Percentiles rank a stretch among this genome's conserved stretches.
Conservation (phyloP, 2,113 vertebrate genomes). For the Meles meles region DNA sequence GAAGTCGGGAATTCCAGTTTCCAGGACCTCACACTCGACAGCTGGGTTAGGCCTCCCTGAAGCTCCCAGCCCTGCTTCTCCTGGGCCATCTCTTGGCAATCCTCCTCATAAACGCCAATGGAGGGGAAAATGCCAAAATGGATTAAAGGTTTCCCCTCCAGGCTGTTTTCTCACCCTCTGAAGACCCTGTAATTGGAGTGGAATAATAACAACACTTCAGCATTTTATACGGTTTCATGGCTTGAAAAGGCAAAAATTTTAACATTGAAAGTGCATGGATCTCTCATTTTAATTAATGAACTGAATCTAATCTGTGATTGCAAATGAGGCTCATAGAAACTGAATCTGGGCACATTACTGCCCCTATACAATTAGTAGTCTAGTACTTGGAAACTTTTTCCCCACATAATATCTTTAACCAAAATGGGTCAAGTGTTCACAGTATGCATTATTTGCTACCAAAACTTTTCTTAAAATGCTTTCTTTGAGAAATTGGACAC, state of each 20-base stretch:
- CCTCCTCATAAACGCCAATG: slow-evolving; percentile 33
- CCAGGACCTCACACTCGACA: slow-evolving; percentile 65
- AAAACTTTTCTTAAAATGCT: background rate
- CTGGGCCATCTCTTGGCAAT: background rate
- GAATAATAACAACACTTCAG: slow-evolving; percentile 28
- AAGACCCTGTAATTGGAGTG: slow-evolving; percentile 54
- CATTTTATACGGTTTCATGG: slow-evolving; percentile 39
- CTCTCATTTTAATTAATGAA: slow-evolving; percentile 42
- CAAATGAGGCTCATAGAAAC: background rate
- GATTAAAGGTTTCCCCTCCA: slow-evolving; percentile 32
- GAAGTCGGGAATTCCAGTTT: slow-evolving; percentile 52
- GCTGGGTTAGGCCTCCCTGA: slow-evolving; percentile 46
- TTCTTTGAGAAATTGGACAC: background rate
- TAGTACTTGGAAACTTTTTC: background rate
- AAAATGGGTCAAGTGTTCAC: background rate
- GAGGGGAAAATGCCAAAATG: slow-evolving; percentile 28
- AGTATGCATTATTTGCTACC: background rate
- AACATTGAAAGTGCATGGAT: background rate
- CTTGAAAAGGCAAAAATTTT: slow-evolving; percentile 55
- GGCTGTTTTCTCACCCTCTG: slow-evolving; percentile 59
- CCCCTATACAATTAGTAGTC: background rate
- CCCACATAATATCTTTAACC: background rate
- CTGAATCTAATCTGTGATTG: slow-evolving; percentile 28
- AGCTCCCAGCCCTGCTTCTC: background rate
- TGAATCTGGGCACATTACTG: background rate